These are phyloP conservation scores for Coelinius sp. DNA, from an alignment of 2,888 invertebrate species.

Conservation along the genomic window DNA sequence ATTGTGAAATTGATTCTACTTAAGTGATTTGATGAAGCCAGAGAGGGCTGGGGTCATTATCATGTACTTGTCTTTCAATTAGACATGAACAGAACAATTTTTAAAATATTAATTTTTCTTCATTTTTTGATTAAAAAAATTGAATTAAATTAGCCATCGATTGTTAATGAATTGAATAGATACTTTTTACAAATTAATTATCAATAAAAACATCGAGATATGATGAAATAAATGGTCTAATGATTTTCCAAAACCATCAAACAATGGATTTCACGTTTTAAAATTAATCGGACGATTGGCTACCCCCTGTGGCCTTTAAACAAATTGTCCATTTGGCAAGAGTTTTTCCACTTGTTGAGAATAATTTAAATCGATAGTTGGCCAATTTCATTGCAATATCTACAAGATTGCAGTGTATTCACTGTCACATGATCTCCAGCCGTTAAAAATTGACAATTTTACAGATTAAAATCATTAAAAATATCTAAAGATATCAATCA, in stretches of 20 bases:
- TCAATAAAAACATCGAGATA: too few relatives aligned
- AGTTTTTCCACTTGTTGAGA: not conserved
- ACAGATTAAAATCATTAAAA: not conserved
- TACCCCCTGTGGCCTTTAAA: conserved; percentile 4
- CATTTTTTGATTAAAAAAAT: too few relatives aligned
- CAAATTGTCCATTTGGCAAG: not conserved
- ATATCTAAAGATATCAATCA: not conserved
- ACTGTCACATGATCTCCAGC: not conserved
- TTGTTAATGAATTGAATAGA: too few relatives aligned
- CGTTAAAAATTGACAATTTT: not conserved
- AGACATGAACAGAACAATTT: too few relatives aligned
- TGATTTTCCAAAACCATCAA: not conserved
- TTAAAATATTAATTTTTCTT: too few relatives aligned
- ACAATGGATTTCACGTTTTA: not conserved
- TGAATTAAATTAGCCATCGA: too few relatives aligned
- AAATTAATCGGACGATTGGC: not conserved
- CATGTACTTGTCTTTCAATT: too few relatives aligned
- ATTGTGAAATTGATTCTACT: conserved; percentile 14
- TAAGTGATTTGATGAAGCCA: too few relatives aligned
- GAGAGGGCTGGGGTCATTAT: conserved; percentile 2
- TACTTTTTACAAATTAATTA: too few relatives aligned
- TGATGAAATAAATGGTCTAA: not conserved
- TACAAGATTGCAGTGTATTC: conserved; percentile 1
- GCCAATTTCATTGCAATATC: conserved; percentile 15
- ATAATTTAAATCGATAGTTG: not conserved